A percentile compares a stretch with the other conserved stretches of the same genome.
Conservation (phyloP, 2,113 vertebrate species). For the Phyllostomus hastatus region DNA sequence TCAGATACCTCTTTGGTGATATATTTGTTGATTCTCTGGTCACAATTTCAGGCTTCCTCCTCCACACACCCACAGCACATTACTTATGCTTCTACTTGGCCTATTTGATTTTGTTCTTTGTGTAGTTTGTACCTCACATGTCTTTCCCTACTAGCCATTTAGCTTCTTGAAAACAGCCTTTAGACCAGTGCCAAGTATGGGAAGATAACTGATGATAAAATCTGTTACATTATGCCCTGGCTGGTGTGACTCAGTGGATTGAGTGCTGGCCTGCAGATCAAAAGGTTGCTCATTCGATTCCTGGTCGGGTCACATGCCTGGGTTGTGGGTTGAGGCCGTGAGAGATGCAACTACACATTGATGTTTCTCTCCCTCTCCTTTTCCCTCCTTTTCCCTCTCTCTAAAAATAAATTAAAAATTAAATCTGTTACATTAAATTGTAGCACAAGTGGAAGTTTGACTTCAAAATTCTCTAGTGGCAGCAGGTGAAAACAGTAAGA, state of each 20-base stretch:
- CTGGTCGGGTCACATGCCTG: no score
- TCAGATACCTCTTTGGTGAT: background rate
- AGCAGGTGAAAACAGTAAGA: background rate
- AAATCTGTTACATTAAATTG: background rate
- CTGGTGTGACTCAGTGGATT: no score
- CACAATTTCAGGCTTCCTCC: background rate
- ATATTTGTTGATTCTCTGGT: background rate
- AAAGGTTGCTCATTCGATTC: no score
- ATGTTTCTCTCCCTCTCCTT: no score
- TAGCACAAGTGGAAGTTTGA: background rate
- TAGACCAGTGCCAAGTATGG: background rate
- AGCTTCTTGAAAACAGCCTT: background rate
- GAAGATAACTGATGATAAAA: background rate
- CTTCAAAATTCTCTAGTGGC: slow-evolving; percentile 30
- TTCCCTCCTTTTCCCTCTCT: no score
- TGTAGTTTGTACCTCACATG: background rate
- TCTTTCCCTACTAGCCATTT: background rate
- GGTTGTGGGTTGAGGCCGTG: no score
- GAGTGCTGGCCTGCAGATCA: no score
- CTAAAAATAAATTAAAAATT: no score
- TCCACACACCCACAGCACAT: background rate
- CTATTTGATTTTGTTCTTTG: background rate
- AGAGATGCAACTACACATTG: no score
- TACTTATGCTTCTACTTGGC: background rate
- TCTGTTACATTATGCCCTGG: background rate